Evolutionary conservation across 2,888 invertebrate genomes (phyloP).

Genomic region (Congeria kusceri): DNA sequence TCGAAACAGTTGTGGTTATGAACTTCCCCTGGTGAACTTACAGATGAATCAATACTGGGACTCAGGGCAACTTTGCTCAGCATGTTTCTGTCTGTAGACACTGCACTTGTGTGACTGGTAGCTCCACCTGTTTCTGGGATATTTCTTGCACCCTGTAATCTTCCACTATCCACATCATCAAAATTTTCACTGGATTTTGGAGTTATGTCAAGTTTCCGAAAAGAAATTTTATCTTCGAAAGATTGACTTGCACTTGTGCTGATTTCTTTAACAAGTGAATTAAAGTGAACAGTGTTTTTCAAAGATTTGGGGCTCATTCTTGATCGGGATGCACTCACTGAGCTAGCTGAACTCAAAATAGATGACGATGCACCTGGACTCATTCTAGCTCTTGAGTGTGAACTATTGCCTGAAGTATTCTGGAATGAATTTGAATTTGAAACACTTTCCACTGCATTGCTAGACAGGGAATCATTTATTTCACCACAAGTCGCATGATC

Average conservation of each 20-base stretch:
- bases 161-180: conserved; percentile 34
- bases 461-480: conserved; percentile 36
- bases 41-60: conserved; percentile 70
- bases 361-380: conserved; percentile 64
- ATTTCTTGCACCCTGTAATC: conserved; percentile 39
- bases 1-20: conserved; percentile 67
- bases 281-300: conserved; percentile 80
- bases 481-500: conserved; percentile 23
- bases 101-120: conserved; percentile 27
- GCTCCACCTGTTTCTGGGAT: conserved; percentile 40
- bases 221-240: conserved; percentile 76
- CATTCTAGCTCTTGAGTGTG: conserved; percentile 56
- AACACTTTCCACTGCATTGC: conserved; percentile 49
- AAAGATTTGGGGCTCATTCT: conserved; percentile 78
- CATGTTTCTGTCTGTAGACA: conserved; percentile 55
- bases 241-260: conserved; percentile 77
- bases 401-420: conserved; percentile 49
- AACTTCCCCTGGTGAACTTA: conserved; percentile 66
- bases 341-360: conserved; percentile 64
- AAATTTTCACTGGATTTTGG: conserved; percentile 69
- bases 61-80: conserved; percentile 74
- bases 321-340: conserved; percentile 58
- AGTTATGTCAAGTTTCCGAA: conserved; percentile 68
- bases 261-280: conserved; percentile 78
- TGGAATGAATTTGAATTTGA: conserved; percentile 36